Conservation (phyloP, 2,797 vertebrate genomes). For the Emydoidea blandingii region DNA sequence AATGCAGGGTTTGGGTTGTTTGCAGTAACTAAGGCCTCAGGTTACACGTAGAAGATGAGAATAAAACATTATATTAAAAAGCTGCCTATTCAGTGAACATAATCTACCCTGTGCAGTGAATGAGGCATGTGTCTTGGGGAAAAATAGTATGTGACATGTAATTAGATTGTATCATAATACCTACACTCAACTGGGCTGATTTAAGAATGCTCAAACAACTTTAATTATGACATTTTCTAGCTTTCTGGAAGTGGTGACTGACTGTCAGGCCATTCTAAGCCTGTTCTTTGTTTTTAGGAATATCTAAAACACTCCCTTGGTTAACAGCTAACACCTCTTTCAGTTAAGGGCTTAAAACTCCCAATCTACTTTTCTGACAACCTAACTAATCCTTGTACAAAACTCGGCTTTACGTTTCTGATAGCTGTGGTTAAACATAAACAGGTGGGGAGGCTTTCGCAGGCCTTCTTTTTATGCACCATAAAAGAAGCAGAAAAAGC, state of each 20-base stretch:
- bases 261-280: neutral
- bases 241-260: neutral
- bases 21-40: neutral
- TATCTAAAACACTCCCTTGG: neutral
- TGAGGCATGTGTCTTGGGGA: neutral
- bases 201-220: neutral
- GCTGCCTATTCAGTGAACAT: neutral
- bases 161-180: neutral
- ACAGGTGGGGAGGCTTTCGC: too few species aligned
- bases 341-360: neutral
- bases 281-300: neutral
- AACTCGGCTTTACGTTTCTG: neutral
- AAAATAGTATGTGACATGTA: neutral
- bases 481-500: neutral
- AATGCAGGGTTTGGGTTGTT: neutral
- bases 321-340: neutral
- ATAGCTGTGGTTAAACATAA: neutral
- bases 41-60: neutral
- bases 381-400: neutral
- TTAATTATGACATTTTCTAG: neutral
- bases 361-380: neutral
- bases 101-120: neutral
- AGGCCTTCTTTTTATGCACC: neutral
- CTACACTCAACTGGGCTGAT: neutral
- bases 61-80: neutral